These are phyloP conservation scores for Pteria penguin DNA, from an alignment of 2,888 invertebrate species.

Conservation along the genomic window DNA sequence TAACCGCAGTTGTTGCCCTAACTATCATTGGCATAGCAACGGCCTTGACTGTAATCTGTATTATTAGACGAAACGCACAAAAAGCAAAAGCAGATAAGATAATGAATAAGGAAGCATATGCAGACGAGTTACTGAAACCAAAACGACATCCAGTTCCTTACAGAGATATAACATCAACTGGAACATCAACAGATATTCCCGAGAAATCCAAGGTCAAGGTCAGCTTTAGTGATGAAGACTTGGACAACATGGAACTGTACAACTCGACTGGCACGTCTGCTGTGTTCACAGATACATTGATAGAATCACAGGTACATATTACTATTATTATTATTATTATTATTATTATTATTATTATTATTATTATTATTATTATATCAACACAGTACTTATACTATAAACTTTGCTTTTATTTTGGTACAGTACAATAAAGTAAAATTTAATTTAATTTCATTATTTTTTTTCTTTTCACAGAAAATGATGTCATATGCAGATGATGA, in stretches of 20 bases:
- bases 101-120: conserved; percentile 5
- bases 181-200: not conserved
- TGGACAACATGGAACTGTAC: conserved; percentile 38
- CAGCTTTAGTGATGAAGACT: conserved; percentile 29
- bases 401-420: no score
- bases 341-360: no score
- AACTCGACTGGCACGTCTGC: conserved; percentile 31
- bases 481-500: conserved; percentile 45
- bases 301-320: conserved; percentile 25
- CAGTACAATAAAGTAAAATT: no score
- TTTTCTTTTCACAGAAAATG: conserved; percentile 2
- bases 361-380: no score
- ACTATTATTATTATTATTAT: no score
- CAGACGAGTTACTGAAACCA: not conserved
- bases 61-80: conserved; percentile 67
- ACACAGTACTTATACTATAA: no score
- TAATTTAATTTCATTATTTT: not conserved
- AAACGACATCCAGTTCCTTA: not conserved
- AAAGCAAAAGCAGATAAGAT: conserved; percentile 39
- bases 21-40: conserved; percentile 66
- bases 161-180: not conserved
- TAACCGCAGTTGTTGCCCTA: conserved; percentile 66
- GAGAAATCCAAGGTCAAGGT: not conserved
- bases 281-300: conserved; percentile 36
- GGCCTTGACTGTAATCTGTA: conserved; percentile 68